These are phyloP conservation scores for Apamea crenata DNA, from an alignment of 2,888 invertebrate genomes.

Conservation along the genomic window DNA sequence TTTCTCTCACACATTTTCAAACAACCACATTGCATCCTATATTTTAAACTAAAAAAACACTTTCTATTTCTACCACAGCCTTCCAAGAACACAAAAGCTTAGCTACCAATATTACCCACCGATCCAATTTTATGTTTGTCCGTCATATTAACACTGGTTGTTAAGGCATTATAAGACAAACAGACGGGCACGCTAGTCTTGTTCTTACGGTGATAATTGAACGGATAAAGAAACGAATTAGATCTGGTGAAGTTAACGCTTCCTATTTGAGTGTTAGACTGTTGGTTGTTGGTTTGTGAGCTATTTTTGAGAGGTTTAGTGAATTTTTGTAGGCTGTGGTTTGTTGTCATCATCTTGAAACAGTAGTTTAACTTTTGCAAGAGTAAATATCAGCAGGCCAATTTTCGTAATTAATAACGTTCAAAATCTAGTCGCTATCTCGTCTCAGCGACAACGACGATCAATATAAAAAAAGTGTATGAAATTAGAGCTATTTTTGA, in stretches of 20 bases:
- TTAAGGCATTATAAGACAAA: slow-evolving; percentile 77
- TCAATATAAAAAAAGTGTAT: too few relatives aligned
- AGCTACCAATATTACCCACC: slow-evolving; percentile 83
- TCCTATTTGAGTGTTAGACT: slow-evolving; percentile 58
- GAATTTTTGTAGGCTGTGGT: slow-evolving; percentile 5
- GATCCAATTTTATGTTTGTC: slow-evolving; percentile 79
- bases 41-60: too few relatives aligned
- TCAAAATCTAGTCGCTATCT: too few relatives aligned
- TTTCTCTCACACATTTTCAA: too few relatives aligned
- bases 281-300: slow-evolving; percentile 32
- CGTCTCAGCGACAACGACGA: too few relatives aligned
- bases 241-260: slow-evolving; percentile 75
- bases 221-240: slow-evolving; percentile 83
- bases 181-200: slow-evolving; percentile 64
- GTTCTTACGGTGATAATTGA: slow-evolving; percentile 82
- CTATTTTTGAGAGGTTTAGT: slow-evolving; percentile 12
- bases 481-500: too few relatives aligned
- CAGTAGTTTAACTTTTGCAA: too few relatives aligned
- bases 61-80: slow-evolving; percentile 35
- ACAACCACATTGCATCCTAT: too few relatives aligned
- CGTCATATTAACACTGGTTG: slow-evolving; percentile 72
- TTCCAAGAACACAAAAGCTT: slow-evolving; percentile 76
- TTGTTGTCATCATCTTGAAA: too few relatives aligned
- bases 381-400: too few relatives aligned
- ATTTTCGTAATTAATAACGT: too few relatives aligned